Conservation (phyloP, 2,888 invertebrate species). For the Dryadula phaetusa region DNA sequence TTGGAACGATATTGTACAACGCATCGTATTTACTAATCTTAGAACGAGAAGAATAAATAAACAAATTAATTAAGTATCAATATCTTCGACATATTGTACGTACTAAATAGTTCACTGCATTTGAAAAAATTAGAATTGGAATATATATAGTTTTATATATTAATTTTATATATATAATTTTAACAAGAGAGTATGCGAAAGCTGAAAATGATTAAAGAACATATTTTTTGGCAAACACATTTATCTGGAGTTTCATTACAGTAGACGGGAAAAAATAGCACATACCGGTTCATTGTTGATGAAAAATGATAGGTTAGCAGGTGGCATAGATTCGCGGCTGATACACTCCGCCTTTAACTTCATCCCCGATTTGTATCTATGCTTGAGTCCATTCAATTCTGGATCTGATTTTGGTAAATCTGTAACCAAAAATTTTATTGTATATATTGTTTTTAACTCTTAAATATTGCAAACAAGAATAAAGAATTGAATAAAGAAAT, state of each 20-base stretch:
- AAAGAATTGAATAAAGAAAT: too few relatives aligned
- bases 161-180: too few relatives aligned
- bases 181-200: too few relatives aligned
- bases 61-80: too few relatives aligned
- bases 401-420: conserved; percentile 57
- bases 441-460: not conserved
- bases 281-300: conserved; percentile 74
- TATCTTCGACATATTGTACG: too few relatives aligned
- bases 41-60: too few relatives aligned
- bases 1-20: too few relatives aligned
- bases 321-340: conserved; percentile 67
- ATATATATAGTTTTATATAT: too few relatives aligned
- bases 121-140: too few relatives aligned
- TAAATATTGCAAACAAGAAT: not conserved
- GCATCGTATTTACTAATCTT: too few relatives aligned
- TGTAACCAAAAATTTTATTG: conserved; percentile 17
- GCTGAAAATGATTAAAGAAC: too few relatives aligned
- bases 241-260: not conserved
- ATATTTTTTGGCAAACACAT: not conserved
- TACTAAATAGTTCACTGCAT: too few relatives aligned
- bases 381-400: conserved; percentile 65
- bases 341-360: conserved; percentile 72
- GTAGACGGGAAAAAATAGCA: not conserved
- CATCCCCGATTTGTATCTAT: conserved; percentile 68
- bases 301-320: conserved; percentile 75